Percentiles rank a stretch among this genome's conserved stretches.
Evolutionary conservation across 2,888 invertebrate genomes (phyloP).

Genomic region (Neoascia interrupta): DNA sequence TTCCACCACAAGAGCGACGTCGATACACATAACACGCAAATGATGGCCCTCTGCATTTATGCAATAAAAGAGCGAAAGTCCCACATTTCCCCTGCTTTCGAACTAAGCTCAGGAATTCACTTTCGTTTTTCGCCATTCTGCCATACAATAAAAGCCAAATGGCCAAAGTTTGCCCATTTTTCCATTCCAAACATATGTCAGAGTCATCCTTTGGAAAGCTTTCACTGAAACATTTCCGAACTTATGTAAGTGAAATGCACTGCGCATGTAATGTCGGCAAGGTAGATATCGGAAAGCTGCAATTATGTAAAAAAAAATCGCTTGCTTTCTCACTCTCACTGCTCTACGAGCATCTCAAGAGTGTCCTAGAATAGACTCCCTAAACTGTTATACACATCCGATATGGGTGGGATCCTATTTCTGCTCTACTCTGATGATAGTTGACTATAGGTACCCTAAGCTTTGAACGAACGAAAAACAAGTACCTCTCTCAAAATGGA

Average conservation of each 20-base stretch:
- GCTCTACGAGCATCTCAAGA: neutral
- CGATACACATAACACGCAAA: neutral
- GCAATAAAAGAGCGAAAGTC: slow-evolving; percentile 60
- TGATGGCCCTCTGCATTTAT: neutral
- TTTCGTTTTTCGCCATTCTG: slow-evolving; percentile 56
- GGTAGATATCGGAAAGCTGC: slow-evolving; percentile 37
- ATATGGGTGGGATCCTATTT: slow-evolving; percentile 64
- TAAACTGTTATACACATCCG: slow-evolving; percentile 57
- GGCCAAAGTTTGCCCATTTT: slow-evolving; percentile 13
- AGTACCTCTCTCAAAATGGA: slow-evolving; percentile 57
- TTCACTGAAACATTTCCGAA: slow-evolving; percentile 43
- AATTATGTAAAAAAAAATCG: slow-evolving; percentile 63
- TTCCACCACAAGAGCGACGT: slow-evolving; percentile 8
- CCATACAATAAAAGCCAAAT: slow-evolving; percentile 16
- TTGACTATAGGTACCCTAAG: too few species aligned
- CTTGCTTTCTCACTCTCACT: slow-evolving; percentile 24
- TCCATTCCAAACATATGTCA: slow-evolving; percentile 41
- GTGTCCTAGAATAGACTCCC: slow-evolving; percentile 41
- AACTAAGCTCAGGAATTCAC: slow-evolving; percentile 55
- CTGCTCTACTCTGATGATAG: slow-evolving; percentile 29
- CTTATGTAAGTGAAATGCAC: slow-evolving; percentile 42
- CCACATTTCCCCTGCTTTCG: slow-evolving; percentile 15
- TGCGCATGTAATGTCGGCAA: slow-evolving; percentile 60
- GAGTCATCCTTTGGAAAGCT: slow-evolving; percentile 13
- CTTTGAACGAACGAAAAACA: slow-evolving; percentile 40